phyloP scores from a whole-genome alignment of 2,888 invertebrate species.

The Pyrocoelia pectoralis region DNA sequence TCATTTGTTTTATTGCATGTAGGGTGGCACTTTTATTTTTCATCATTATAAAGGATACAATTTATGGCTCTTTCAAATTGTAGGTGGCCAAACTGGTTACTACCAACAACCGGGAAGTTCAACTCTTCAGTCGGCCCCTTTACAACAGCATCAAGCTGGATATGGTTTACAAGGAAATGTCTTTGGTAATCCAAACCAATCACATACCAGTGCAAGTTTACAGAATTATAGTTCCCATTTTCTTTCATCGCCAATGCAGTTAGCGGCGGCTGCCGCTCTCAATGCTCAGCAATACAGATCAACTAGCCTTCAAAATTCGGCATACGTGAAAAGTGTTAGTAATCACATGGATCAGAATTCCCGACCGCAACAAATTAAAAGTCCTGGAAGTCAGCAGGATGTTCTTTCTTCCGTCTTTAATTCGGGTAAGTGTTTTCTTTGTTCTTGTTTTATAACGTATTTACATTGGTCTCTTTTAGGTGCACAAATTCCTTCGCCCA shows the following conservation, averaged over 20 bases:
- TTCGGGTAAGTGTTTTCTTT: constrained; percentile 58
- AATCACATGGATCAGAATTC: constrained; percentile 52
- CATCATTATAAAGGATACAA: neutral
- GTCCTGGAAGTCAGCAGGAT: constrained; percentile 62
- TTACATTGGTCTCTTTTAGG: constrained; percentile 51
- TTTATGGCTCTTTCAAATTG: constrained; percentile 31
- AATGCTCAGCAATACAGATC: constrained; percentile 71
- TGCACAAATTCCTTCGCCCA: constrained; percentile 67
- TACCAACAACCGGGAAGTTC: constrained; percentile 62
- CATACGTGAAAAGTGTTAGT: constrained; percentile 55
- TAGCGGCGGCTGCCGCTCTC: constrained; percentile 68
- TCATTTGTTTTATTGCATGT: constrained; percentile 32
- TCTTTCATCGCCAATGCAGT: constrained; percentile 69
- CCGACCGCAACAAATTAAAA: constrained; percentile 65
- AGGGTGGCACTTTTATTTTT: constrained; percentile 5
- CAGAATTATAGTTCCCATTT: constrained; percentile 66
- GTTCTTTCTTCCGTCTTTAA: constrained; percentile 66
- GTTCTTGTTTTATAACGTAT: neutral
- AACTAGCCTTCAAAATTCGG: constrained; percentile 64
- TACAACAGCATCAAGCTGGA: constrained; percentile 58
- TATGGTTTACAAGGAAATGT: constrained; percentile 63
- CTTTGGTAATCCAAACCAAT: constrained; percentile 59
- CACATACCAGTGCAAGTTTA: constrained; percentile 61
- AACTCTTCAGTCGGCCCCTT: constrained; percentile 57
- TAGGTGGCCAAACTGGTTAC: constrained; percentile 62